A percentile compares a stretch with the other conserved stretches of the same genome.
Evolutionary conservation across 1,140 invertebrate species (phyloP).

Genomic region (Brachionus manjavacas): DNA sequence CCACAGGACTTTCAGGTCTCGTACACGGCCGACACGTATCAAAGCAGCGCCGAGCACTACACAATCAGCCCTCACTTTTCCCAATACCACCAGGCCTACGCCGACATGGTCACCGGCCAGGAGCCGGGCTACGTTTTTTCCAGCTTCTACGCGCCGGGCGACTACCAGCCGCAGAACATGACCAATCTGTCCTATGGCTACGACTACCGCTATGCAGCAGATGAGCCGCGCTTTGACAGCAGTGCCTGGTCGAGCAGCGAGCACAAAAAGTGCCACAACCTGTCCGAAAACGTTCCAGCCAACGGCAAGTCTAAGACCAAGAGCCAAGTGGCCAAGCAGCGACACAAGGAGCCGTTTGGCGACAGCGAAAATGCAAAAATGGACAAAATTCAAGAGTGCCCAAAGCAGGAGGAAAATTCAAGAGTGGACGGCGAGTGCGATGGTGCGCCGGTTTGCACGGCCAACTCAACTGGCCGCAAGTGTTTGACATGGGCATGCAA

Average conservation of each 20-base stretch:
- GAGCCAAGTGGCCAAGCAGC: neutral
- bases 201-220: neutral
- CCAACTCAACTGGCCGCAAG: constrained; percentile 35
- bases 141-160: neutral
- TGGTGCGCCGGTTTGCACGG: neutral
- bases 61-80: neutral
- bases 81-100: constrained; percentile 10
- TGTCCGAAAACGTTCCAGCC: constrained; percentile 9
- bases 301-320: neutral
- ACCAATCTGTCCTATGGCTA: neutral
- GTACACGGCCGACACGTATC: neutral
- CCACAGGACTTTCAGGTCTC: constrained; percentile 1
- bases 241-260: neutral
- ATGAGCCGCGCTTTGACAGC: neutral
- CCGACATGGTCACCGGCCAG: neutral
- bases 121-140: neutral
- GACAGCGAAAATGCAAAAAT: neutral
- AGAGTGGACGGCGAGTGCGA: neutral
- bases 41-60: neutral
- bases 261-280: neutral
- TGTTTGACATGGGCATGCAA: constrained; percentile 42
- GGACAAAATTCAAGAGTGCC: neutral
- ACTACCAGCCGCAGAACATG: neutral
- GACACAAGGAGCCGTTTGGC: neutral
- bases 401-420: neutral